These are phyloP conservation scores for Crepidodera aurea DNA, from an alignment of 2,888 invertebrate species.

Conservation along the genomic window DNA sequence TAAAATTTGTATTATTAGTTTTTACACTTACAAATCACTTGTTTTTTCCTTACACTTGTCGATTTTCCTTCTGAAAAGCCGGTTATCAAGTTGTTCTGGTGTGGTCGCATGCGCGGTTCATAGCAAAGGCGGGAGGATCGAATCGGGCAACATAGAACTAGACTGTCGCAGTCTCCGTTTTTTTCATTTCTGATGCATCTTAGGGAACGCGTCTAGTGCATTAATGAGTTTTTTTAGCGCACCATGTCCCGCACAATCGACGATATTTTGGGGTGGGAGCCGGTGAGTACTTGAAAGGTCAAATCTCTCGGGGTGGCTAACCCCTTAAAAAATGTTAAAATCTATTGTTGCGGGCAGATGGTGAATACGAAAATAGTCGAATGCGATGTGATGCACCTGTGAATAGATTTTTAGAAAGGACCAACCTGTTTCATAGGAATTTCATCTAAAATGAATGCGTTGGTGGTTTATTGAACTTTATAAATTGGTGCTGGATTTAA, in stretches of 20 bases:
- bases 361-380: conserved; percentile 24
- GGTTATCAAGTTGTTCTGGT: conserved; percentile 37
- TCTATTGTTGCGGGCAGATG: conserved; percentile 27
- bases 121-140: conserved; percentile 37
- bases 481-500: no score
- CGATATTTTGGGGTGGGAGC: conserved; percentile 30
- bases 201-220: conserved; percentile 26
- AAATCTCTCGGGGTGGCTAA: conserved; percentile 31
- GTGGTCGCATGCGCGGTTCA: conserved; percentile 31
- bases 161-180: conserved; percentile 23
- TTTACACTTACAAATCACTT: conserved; percentile 8
- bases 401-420: conserved; percentile 14
- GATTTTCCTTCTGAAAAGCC: conserved; percentile 36
- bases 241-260: conserved; percentile 34
- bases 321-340: conserved; percentile 28
- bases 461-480: no score
- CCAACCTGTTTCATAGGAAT: conserved; percentile 23
- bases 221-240: conserved; percentile 33
- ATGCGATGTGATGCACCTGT: conserved; percentile 26
- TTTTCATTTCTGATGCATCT: conserved; percentile 23
- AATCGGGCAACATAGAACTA: conserved; percentile 26
- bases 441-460: no score
- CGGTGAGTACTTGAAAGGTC: conserved; percentile 23
- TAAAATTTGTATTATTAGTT: background rate
- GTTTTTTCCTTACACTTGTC: conserved; percentile 28